These are phyloP conservation scores for Notospermus geniculatus DNA, from an alignment of 1,140 invertebrate species.

Conservation along the genomic window DNA sequence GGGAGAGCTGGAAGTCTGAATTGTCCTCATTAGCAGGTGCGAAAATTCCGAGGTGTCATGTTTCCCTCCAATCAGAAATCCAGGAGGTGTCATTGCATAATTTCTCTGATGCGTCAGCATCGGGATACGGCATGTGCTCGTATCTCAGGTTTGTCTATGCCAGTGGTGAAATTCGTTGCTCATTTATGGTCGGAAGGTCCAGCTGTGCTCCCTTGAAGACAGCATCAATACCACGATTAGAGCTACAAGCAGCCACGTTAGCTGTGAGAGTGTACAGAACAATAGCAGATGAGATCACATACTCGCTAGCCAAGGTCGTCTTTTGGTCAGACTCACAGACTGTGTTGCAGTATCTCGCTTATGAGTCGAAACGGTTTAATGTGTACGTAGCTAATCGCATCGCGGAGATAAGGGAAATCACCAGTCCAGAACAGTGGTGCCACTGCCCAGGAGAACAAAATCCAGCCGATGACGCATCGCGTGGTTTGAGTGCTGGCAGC, in stretches of 20 bases:
- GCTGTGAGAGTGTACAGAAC: not conserved
- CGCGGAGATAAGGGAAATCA: not conserved
- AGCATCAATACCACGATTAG: constrained; percentile 10
- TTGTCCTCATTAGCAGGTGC: constrained; percentile 6
- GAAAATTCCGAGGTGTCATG: constrained; percentile 1
- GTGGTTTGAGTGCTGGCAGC: not conserved
- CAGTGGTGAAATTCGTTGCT: not conserved
- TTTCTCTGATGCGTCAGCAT: constrained; percentile 1
- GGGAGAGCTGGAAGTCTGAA: constrained; percentile 12
- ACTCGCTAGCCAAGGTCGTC: not conserved
- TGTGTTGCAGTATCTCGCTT: constrained; percentile 15
- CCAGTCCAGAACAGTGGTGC: not conserved
- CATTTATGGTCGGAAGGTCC: constrained; percentile 1
- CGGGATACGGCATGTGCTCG: no score
- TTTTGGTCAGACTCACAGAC: constrained; percentile 15
- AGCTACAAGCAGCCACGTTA: constrained; percentile 11
- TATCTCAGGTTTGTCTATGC: no score
- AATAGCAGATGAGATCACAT: constrained; percentile 1
- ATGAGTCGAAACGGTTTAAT: not conserved
- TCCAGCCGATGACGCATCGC: no score
- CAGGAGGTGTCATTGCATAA: not conserved
- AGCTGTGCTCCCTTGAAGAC: constrained; percentile 12
- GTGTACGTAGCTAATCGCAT: not conserved
- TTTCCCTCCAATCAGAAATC: not conserved
- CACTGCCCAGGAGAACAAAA: not conserved